Conservation (phyloP, 2,888 invertebrate genomes). For the Andrena marginata region DNA sequence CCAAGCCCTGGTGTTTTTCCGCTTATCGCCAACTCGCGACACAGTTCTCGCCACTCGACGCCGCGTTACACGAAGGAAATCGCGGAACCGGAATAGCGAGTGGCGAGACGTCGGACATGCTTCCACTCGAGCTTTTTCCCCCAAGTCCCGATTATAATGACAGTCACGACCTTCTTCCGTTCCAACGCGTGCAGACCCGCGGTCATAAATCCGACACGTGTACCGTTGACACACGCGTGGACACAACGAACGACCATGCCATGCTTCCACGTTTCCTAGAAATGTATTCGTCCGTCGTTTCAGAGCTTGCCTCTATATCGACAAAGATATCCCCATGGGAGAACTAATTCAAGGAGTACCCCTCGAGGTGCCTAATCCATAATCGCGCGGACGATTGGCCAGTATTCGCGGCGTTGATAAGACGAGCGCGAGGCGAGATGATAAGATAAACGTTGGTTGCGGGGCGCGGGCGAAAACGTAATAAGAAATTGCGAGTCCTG, state of each 20-base stretch:
- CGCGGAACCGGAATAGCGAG: background rate
- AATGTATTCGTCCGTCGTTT: slow-evolving; percentile 73
- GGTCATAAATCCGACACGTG: slow-evolving; percentile 30
- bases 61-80: background rate
- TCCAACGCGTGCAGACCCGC: slow-evolving; percentile 33
- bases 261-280: slow-evolving; percentile 49
- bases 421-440: too few relatives aligned
- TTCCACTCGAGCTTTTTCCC: slow-evolving; percentile 25
- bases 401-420: too few relatives aligned
- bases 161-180: slow-evolving; percentile 46
- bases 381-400: too few relatives aligned
- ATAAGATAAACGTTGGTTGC: too few relatives aligned
- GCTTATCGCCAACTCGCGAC: background rate
- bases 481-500: too few relatives aligned
- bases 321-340: too few relatives aligned
- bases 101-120: background rate
- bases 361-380: too few relatives aligned
- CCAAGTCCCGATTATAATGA: slow-evolving; percentile 49
- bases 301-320: slow-evolving; percentile 51
- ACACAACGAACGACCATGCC: slow-evolving; percentile 18
- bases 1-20: background rate
- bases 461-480: too few relatives aligned
- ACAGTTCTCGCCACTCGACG: slow-evolving; percentile 9
- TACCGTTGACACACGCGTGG: slow-evolving; percentile 7
- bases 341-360: too few relatives aligned